A percentile compares a stretch with the other conserved stretches of the same genome.
Conservation (phyloP, 2,888 invertebrate species). For the Acrocera orbiculus region DNA sequence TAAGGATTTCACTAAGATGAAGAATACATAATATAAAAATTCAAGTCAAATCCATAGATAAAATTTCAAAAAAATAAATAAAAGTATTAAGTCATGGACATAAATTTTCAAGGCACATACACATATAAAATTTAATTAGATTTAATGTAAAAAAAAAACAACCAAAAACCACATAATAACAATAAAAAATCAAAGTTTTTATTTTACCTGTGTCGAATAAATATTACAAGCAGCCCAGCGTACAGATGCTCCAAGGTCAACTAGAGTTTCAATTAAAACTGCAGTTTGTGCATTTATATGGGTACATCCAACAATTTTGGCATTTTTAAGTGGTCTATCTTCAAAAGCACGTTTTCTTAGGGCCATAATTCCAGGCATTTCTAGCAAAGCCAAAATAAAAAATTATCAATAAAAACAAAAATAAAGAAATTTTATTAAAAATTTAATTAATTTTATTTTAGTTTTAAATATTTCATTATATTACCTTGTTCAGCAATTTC, state of each 20-base stretch:
- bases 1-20: neutral
- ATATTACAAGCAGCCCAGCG: slow-evolving; percentile 97
- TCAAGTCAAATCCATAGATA: no score
- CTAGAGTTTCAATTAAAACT: slow-evolving; percentile 78
- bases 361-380: slow-evolving; percentile 98
- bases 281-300: slow-evolving; percentile 98
- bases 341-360: slow-evolving; percentile 77
- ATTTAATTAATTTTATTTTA: neutral
- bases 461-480: no score
- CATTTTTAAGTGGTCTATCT: slow-evolving; percentile 88
- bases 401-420: neutral
- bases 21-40: no score
- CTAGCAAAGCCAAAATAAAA: slow-evolving; percentile 36
- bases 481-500: slow-evolving; percentile 90
- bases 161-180: no score
- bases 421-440: neutral
- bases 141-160: no score
- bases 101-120: no score
- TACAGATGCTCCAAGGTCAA: slow-evolving; percentile 74
- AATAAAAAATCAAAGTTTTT: no score
- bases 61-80: no score
- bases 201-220: slow-evolving; percentile 73
- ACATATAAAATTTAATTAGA: no score
- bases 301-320: slow-evolving; percentile 92
- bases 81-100: no score